These are phyloP conservation scores for Sphenopsis melanotis DNA, from an alignment of 2,797 vertebrate genomes.

Conservation along the genomic window DNA sequence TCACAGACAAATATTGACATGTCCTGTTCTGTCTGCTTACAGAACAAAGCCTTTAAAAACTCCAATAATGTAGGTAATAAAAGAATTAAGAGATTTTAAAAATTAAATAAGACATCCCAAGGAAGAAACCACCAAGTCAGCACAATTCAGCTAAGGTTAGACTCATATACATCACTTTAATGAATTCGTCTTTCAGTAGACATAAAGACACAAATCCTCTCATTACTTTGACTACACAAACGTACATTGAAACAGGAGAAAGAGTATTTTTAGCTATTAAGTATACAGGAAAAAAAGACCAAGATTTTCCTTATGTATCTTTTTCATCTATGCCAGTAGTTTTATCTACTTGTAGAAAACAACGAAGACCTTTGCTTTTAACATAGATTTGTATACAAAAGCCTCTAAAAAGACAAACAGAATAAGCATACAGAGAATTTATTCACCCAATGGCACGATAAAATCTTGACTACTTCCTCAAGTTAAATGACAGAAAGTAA, in stretches of 20 bases:
- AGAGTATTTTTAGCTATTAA: background rate
- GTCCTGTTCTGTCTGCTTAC: constrained; percentile 31
- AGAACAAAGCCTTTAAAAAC: constrained; percentile 28
- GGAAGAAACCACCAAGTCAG: background rate
- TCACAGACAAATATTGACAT: constrained; percentile 54
- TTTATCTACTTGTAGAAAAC: background rate
- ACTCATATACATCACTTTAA: background rate
- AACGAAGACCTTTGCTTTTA: background rate
- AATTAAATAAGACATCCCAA: background rate
- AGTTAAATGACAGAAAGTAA: background rate
- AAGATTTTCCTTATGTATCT: background rate
- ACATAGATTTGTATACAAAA: background rate
- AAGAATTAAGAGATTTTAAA: background rate
- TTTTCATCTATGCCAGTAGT: background rate
- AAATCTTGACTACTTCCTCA: background rate
- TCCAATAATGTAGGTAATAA: constrained; percentile 2
- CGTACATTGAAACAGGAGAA: background rate
- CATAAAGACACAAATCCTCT: background rate
- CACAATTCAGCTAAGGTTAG: background rate
- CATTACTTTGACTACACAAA: background rate
- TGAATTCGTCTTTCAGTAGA: background rate
- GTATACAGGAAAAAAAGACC: background rate
- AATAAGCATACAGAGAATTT: background rate
- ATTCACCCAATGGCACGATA: background rate
- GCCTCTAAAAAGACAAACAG: background rate